Evolutionary conservation across 1,140 invertebrate species (phyloP), one percentile per base, ranked within the genome.

Genomic region (Hylaeus volcanicus): DNA sequence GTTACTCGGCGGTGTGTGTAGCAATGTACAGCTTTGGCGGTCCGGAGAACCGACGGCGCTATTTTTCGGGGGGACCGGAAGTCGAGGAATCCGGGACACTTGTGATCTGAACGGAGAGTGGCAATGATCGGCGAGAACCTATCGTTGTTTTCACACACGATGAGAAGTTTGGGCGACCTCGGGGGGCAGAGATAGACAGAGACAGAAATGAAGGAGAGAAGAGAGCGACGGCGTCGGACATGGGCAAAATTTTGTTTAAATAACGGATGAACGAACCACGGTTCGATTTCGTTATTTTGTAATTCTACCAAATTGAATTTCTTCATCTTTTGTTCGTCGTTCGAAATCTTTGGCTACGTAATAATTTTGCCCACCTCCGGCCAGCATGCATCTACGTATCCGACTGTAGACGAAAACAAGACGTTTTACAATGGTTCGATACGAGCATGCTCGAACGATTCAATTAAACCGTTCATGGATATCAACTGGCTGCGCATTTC

Each of bases 11-110:
- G 8, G 11, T 53, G 65, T 68, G 14, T 75, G 48, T 58, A 74
- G 71, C 78, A 80, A 74, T 80, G 72, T 45, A 69, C 79, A 75
- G 79, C 58, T 70, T n/a, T 74, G 65, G 43, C 55, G 55, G 53
- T 75, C 39, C 26, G 53, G 55, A 66, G 55, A 11, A 69, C 58
- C 26, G 26, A 39, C 45, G 69, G 55, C 41, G 64, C 51, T 72
- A 12, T 69, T 69, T 45, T 58, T 2, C 5, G 45, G 45, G 68
- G 58, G 65, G n/a, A 69, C 56, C 71, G 48, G 72, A 53, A 76
- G 73, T 41, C 55, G 53, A 75, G 79, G 79, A 61, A 69, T 76
- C 73, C 72, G 60, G 64, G 73, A 51, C 64, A 41, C 76, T 60
- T 66, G 39, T 55, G 63, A 81, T 26, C 73, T 58, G 73, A 45